Conservation (phyloP, 2,888 invertebrate species). For the Phalera bucephala region DNA sequence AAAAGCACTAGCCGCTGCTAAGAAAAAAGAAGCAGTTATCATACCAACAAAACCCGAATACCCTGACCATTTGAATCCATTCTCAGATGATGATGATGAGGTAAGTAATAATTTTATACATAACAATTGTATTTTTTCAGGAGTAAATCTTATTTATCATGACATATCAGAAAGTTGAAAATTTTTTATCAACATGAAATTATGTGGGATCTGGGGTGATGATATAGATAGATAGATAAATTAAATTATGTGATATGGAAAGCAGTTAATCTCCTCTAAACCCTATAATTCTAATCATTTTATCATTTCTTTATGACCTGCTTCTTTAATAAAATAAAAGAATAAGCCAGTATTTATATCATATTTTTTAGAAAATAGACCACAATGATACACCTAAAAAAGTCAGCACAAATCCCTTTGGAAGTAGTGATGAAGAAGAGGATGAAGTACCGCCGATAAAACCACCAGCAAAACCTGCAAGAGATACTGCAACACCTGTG, state of each 20-base stretch:
- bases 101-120: slow-evolving; percentile 29
- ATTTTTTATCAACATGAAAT: no score
- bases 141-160: background rate
- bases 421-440: slow-evolving; percentile 85
- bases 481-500: slow-evolving; percentile 50
- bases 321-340: background rate
- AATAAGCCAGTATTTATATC: no score
- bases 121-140: background rate
- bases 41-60: slow-evolving; percentile 67
- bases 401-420: slow-evolving; percentile 86
- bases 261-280: no score
- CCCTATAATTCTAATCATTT: no score
- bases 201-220: no score
- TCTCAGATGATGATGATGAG: slow-evolving; percentile 85
- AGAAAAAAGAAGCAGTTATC: slow-evolving; percentile 27
- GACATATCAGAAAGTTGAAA: no score
- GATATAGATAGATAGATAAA: no score
- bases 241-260: no score
- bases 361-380: slow-evolving; percentile 50
- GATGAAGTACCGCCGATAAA: slow-evolving; percentile 62
- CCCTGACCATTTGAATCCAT: slow-evolving; percentile 93
- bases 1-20: slow-evolving; percentile 33
- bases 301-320: no score
- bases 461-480: slow-evolving; percentile 38
- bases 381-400: slow-evolving; percentile 47